A percentile compares a stretch with the other conserved stretches of the same genome.
Conservation (phyloP, 2,113 vertebrate genomes). For the Anguilla japonica region DNA sequence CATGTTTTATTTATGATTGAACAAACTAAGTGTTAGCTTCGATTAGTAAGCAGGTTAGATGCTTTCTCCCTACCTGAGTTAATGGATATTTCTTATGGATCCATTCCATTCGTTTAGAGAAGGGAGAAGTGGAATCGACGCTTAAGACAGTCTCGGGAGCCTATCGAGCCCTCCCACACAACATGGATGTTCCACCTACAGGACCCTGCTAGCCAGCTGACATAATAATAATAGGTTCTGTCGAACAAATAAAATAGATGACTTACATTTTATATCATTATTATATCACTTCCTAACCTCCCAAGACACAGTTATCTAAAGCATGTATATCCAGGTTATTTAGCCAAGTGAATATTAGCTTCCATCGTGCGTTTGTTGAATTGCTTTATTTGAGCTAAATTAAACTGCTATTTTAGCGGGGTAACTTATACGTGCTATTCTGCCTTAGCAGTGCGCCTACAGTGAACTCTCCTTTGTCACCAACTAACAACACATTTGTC, state of each 20-base stretch:
- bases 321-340: background rate
- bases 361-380: too few species aligned
- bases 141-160: background rate
- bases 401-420: too few species aligned
- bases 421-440: too few species aligned
- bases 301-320: background rate
- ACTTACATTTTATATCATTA: background rate
- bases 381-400: too few species aligned
- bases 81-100: constrained; percentile 49
- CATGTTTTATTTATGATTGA: background rate
- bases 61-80: constrained; percentile 56
- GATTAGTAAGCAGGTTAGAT: too few species aligned
- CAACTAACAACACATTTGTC: too few species aligned
- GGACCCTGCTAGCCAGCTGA: background rate
- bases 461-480: too few species aligned
- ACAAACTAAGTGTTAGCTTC: too few species aligned
- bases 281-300: background rate
- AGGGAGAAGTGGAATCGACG: background rate
- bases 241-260: background rate
- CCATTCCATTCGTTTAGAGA: constrained; percentile 22
- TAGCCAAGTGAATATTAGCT: background rate
- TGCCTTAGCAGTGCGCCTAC: too few species aligned
- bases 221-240: constrained; percentile 8
- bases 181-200: background rate
- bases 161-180: constrained; percentile 7